Conservation (phyloP, 2,888 invertebrate genomes). For the Dexiosoma caninum region DNA sequence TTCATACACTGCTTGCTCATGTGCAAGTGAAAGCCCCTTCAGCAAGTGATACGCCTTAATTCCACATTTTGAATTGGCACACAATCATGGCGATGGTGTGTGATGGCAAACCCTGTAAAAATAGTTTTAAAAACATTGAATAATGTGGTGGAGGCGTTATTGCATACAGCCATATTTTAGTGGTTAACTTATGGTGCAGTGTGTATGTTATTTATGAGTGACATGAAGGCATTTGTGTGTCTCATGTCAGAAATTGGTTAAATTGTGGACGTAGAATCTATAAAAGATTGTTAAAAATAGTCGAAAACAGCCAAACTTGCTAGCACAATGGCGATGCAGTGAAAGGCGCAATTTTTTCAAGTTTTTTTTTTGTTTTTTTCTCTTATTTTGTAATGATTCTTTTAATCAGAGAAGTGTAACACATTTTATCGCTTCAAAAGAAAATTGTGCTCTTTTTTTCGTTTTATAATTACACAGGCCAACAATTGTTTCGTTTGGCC, state of each 20-base stretch:
- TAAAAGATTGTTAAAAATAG: constrained; percentile 9
- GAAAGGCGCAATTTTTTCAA: not conserved
- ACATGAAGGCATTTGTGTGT: constrained; percentile 49
- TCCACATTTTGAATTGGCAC: not conserved
- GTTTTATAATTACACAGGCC: too few species aligned
- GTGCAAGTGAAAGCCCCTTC: not conserved
- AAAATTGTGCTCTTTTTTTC: too few species aligned
- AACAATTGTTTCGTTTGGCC: too few species aligned
- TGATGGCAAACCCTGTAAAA: not conserved
- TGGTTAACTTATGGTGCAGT: constrained; percentile 63
- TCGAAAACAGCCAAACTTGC: not conserved
- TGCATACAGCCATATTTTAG: constrained; percentile 65
- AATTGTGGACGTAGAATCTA: constrained; percentile 36
- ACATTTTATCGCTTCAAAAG: too few species aligned
- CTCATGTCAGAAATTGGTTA: constrained; percentile 55
- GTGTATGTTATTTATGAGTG: constrained; percentile 59
- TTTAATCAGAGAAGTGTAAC: too few species aligned
- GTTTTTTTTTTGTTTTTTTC: too few species aligned
- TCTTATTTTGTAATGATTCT: too few species aligned
- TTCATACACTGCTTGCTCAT: too few species aligned
- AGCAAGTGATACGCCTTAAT: not conserved
- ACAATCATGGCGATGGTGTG: not conserved
- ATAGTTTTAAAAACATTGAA: constrained; percentile 41
- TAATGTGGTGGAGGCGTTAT: constrained; percentile 64
- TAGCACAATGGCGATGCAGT: not conserved